Base-by-base conservation (phyloP, 2,797 vertebrate genomes). In the Sebastes trivittatus region DNA sequence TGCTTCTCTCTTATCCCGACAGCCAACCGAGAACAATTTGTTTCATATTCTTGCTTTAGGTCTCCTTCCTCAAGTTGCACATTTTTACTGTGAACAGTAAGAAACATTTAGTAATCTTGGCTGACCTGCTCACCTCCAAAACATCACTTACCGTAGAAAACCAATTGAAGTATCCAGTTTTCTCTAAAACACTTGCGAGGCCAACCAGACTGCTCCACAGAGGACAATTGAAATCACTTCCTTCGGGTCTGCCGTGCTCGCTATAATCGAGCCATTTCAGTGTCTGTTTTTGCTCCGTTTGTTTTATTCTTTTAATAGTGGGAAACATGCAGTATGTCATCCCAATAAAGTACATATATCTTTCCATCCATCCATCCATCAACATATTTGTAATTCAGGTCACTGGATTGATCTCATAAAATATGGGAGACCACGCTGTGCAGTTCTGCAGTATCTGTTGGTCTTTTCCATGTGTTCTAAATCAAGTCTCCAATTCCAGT, bases 401-500 rank as follows among this genome's bases (percentile, higher is more conserved):
- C 42, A 46, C 16, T 34, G 27, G 20, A 38, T 72, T 70, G 42
- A 72, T 68, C 52, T 72, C 3, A 75, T 66, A 34, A 71, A 64
- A 67, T 64, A 56, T 67, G 27, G 25, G 59, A 62, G 23, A 49
- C 16, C 77, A 56, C 25, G 58, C 54, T 77, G 61, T 77, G 54
- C 56, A 77, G 68, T 20, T 65, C 46, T 42, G 27, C 42, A 72
- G 8, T 23, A 36, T 61, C 70, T 72, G 30, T 4, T 2, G 30
- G 10, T 67, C 20, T 58, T 69, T 63, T 72, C 58, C 36, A 81
- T 72, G 54, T 64, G 77, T 81, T 77, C 59, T 34, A n/a, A 63
- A 70, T 76, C 68, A 75, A 27, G 64, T 75, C 9, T 58, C n/a
- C 27, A 7, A 2, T 68, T 46, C 52, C 14, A 65, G 3, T 16